A percentile compares a stretch with the other conserved stretches of the same genome.
phyloP scores from a whole-genome alignment of 2,797 vertebrate species.

The Anguilla megastoma region DNA sequence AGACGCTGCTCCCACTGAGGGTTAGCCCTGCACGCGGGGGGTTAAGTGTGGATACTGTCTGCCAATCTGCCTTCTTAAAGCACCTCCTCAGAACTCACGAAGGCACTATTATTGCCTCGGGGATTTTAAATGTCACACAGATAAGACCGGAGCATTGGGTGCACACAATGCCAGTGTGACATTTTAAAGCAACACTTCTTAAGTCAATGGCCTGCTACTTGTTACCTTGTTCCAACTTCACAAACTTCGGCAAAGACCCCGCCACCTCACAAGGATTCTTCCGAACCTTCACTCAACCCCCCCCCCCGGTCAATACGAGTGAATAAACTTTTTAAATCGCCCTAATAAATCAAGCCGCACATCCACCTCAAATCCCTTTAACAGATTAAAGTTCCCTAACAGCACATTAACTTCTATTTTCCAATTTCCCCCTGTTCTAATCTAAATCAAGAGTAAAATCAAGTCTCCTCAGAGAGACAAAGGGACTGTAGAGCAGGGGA shows the following conservation, averaged over 20 bases:
- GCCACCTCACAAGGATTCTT: not conserved
- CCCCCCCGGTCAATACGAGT: not conserved
- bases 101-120: conserved; percentile 29
- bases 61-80: not conserved
- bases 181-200: conserved; percentile 34
- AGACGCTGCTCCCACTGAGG: not conserved
- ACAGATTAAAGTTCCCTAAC: conserved; percentile 17
- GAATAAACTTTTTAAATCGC: conserved; percentile 27
- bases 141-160: conserved; percentile 26
- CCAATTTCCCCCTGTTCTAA: conserved; percentile 24
- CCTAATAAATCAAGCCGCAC: conserved; percentile 14
- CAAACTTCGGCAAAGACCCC: conserved; percentile 20
- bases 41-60: not conserved
- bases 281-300: conserved; percentile 9
- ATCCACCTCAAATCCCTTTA: conserved; percentile 24
- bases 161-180: conserved; percentile 27
- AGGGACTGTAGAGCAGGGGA: conserved; percentile 14
- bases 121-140: conserved; percentile 38
- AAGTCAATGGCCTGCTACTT: conserved; percentile 25
- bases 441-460: conserved; percentile 26
- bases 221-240: conserved; percentile 23
- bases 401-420: conserved; percentile 23
- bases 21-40: conserved; percentile 1
- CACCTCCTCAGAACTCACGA: conserved; percentile 15
- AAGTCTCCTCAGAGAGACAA: conserved; percentile 17